Conservation (phyloP, 2,113 vertebrate species). For the Salvelinus sp. region DNA sequence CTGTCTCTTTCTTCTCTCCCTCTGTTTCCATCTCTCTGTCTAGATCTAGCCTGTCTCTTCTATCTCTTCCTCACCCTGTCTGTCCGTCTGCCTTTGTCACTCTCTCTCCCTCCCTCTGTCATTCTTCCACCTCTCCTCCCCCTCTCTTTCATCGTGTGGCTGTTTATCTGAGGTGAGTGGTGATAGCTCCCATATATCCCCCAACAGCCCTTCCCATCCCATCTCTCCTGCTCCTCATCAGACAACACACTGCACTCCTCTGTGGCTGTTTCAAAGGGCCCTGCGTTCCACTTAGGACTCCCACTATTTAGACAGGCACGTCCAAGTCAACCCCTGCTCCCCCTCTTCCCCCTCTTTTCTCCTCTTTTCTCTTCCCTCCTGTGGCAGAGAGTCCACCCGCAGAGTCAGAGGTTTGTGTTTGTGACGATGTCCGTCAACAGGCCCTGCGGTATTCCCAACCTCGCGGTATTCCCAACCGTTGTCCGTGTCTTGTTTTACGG, state of each 20-base stretch:
- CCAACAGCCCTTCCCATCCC: slow-evolving; percentile 1
- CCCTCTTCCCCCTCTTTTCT: too few species aligned
- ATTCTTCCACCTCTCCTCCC: neutral
- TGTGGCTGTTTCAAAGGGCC: slow-evolving; percentile 25
- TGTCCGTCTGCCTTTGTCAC: too few species aligned
- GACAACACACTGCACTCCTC: slow-evolving; percentile 41
- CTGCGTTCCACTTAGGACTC: neutral
- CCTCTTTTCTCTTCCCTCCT: neutral
- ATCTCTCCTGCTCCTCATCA: slow-evolving; percentile 41
- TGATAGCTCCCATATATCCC: slow-evolving; percentile 58
- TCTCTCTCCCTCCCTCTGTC: neutral
- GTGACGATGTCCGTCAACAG: slow-evolving; percentile 12
- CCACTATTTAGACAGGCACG: slow-evolving; percentile 10
- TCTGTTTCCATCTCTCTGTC: slow-evolving; percentile 29
- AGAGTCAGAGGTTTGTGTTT: neutral
- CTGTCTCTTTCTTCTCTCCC: too few species aligned
- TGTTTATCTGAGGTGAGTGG: slow-evolving; percentile 58
- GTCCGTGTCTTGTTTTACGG: slow-evolving; percentile 11
- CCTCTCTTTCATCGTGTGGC: slow-evolving; percentile 53
- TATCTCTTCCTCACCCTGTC: slow-evolving; percentile 4
- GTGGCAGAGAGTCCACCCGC: neutral
- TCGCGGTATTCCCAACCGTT: neutral
- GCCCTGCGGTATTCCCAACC: slow-evolving; percentile 8
- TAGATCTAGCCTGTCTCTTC: slow-evolving; percentile 13
- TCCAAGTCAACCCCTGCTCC: neutral